These are phyloP conservation scores for Calidris pugnax DNA, from an alignment of 2,113 vertebrate genomes.

Conservation along the genomic window DNA sequence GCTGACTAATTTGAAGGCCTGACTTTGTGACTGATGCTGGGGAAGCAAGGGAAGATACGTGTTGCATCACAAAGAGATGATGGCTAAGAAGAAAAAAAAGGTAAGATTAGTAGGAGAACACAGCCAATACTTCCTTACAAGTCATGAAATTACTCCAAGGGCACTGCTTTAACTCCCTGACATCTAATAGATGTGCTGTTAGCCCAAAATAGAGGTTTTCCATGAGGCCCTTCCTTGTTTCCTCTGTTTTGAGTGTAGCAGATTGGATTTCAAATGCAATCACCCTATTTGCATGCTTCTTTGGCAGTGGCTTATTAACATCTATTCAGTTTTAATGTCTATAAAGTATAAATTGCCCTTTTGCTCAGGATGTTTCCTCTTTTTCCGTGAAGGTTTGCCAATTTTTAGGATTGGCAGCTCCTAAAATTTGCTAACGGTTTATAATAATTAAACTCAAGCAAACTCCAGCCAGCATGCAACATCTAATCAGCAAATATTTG, in stretches of 20 bases:
- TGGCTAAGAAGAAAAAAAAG: neutral
- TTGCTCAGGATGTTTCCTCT: neutral
- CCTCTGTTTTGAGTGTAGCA: neutral
- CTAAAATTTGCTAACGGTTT: neutral
- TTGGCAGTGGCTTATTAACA: neutral
- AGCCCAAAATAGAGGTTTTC: neutral
- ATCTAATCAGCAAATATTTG: neutral
- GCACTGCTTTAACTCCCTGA: neutral
- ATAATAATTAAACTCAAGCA: neutral
- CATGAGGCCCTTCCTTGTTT: neutral
- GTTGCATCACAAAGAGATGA: neutral
- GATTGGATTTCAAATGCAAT: neutral
- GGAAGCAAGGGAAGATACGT: neutral
- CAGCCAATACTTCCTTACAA: neutral
- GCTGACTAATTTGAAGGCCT: neutral
- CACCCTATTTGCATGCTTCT: neutral
- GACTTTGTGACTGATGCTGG: neutral
- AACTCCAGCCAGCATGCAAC: neutral
- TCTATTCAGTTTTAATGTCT: neutral
- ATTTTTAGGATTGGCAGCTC: neutral
- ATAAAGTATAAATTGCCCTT: neutral
- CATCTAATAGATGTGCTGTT: neutral
- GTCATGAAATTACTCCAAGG: neutral
- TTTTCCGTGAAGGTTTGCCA: neutral
- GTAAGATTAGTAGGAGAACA: neutral